Conservation (phyloP, 2,888 invertebrate species). For the Lymantria dispar region DNA sequence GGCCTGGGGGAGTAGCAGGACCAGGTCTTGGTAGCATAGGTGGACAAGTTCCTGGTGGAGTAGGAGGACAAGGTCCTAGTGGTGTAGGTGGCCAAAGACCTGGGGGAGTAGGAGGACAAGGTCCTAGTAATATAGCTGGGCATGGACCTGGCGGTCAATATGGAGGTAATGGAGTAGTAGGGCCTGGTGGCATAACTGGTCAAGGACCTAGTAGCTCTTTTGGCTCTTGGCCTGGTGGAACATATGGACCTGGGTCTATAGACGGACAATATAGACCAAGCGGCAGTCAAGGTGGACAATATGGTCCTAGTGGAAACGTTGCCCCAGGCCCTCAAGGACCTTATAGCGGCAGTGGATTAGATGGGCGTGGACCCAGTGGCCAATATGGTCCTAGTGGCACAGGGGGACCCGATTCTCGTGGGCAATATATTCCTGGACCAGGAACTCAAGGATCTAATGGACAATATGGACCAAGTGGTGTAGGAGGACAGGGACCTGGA, state of each 20-base stretch:
- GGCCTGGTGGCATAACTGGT: not conserved
- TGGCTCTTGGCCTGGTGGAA: not conserved
- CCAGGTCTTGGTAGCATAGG: not conserved
- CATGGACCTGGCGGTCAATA: conserved; percentile 1
- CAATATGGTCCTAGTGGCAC: not conserved
- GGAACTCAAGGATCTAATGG: not conserved
- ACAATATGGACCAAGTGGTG: not conserved
- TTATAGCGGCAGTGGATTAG: not conserved
- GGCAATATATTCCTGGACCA: not conserved
- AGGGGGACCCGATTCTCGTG: not conserved
- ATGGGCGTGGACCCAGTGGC: not conserved
- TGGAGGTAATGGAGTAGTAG: not conserved
- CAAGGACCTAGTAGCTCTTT: not conserved
- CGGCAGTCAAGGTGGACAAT: conserved; percentile 3
- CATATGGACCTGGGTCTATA: not conserved
- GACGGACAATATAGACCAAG: conserved; percentile 5
- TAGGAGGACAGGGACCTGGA: not conserved
- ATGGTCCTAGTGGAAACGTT: conserved; percentile 5
- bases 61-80: too few relatives aligned
- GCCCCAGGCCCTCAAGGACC: not conserved
- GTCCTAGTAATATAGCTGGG: not conserved
- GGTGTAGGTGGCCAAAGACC: not conserved
- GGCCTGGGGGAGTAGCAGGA: not conserved
- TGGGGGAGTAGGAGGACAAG: not conserved
- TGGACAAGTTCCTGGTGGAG: not conserved